phyloP scores from a whole-genome alignment of 2,113 vertebrate species.

The Jaculus jaculus region DNA sequence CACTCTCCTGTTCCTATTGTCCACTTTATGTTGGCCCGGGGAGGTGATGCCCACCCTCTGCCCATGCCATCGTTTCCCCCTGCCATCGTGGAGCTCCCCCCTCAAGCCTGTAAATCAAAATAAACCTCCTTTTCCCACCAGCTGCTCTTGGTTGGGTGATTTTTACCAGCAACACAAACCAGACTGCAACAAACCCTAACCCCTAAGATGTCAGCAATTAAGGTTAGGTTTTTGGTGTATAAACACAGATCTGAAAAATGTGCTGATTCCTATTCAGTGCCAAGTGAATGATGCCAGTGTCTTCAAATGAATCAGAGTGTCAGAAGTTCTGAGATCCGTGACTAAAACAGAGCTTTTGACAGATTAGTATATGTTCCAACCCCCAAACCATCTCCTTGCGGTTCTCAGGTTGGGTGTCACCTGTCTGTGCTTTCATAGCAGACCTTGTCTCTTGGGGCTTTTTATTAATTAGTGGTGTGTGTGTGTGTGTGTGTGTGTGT shows the following conservation, averaged over 20 bases:
- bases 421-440: neutral
- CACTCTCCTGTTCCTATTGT: too few relatives aligned
- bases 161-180: too few relatives aligned
- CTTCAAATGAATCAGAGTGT: conserved; percentile 8
- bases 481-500: too few relatives aligned
- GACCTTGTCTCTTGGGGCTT: neutral
- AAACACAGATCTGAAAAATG: neutral
- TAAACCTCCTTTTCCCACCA: too few relatives aligned
- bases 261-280: neutral
- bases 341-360: conserved; percentile 7
- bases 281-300: neutral
- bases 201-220: conserved; percentile 24
- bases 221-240: conserved; percentile 12
- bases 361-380: neutral
- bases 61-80: too few relatives aligned
- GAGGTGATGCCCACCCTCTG: too few relatives aligned
- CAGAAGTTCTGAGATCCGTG: neutral
- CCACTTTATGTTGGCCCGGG: too few relatives aligned
- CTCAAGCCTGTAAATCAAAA: too few relatives aligned
- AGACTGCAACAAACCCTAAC: neutral
- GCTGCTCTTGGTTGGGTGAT: too few relatives aligned
- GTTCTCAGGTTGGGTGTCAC: neutral
- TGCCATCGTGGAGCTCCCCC: too few relatives aligned
- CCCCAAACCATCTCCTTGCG: neutral
- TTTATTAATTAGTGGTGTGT: too few relatives aligned